A percentile compares a stretch with the other conserved stretches of the same genome.
phyloP scores from a whole-genome alignment of 2,797 vertebrate genomes.

The Sebastiscus tertius region DNA sequence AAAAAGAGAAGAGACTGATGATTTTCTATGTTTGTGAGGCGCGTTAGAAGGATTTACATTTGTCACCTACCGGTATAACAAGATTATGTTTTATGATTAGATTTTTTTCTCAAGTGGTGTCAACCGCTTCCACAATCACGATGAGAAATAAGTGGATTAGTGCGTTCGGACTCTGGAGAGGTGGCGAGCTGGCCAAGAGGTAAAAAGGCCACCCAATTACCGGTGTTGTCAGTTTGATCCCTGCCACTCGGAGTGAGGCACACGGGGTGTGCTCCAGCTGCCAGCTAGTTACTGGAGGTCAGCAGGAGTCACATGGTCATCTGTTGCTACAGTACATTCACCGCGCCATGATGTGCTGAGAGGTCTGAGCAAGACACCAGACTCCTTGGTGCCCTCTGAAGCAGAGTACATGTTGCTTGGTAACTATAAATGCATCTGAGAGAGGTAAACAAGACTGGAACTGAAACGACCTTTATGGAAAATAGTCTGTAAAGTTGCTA shows the following conservation, averaged over 20 bases:
- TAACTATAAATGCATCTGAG: constrained; percentile 17
- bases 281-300: constrained; percentile 46
- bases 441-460: constrained; percentile 1
- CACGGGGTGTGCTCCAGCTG: constrained; percentile 30
- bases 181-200: constrained; percentile 35
- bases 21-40: constrained; percentile 54
- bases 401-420: constrained; percentile 22
- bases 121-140: constrained; percentile 28
- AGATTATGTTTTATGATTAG: constrained; percentile 58
- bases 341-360: background rate
- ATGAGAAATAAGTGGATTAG: constrained; percentile 54
- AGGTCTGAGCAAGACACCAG: constrained; percentile 43
- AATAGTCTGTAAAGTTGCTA: background rate
- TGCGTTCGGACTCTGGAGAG: constrained; percentile 26
- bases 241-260: constrained; percentile 20
- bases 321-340: constrained; percentile 2
- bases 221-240: constrained; percentile 47
- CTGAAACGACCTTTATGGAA: constrained; percentile 1
- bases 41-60: constrained; percentile 54
- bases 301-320: constrained; percentile 41
- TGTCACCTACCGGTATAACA: constrained; percentile 48
- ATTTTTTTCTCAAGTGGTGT: constrained; percentile 52
- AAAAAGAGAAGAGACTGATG: constrained; percentile 42
- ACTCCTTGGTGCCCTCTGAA: constrained; percentile 11
- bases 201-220: constrained; percentile 55